Evolutionary conservation across 2,888 invertebrate species (phyloP), one percentile per base, ranked within the genome.

Genomic region (Drosophila affinis): DNA sequence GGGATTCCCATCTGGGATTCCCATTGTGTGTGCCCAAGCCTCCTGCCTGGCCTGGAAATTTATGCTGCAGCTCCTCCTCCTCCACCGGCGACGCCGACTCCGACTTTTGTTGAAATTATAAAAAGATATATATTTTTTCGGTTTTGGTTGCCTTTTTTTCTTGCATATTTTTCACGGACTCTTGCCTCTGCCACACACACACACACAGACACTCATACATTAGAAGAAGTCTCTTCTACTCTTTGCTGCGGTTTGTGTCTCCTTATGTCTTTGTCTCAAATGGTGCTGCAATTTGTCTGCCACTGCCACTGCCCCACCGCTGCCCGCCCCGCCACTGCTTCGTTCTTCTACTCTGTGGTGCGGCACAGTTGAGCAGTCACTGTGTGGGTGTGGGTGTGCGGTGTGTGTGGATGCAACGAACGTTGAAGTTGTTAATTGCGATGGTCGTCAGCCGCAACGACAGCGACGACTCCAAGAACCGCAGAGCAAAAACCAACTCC

Each of bases 371-470:
- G 14, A 24, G 34, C 21, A 61, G 53, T 32, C 61, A 54, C 46
- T 61, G 29, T 27, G 27, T 9, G 4, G 32, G 21, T 39, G n/a
- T 12, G 3, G 12, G 32, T 48, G 45, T 49, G 51, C 55, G 39
- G 52, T 55, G 32, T 49, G 51, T 64, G 63, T 68, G 61, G 62
- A 68, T 79, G 79, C 80, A 82, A 65, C 84, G 75, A 84, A 85
- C 80, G 87, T 81, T 88, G 85, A 81, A 83, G 87, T 87, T 88
- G 87, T 85, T 87, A 89, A 85, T 86, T 89, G 88, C 81, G 78
- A 56, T 76, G 82, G 76, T 88, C 78, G 77, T 79, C 80, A 75
- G 85, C 77, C 86, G 82, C 78, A 79, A 81, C 72, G 67, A 56
- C 72, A 64, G 52, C 71, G 55, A 29, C 29, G 29, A 29, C 29